Evolutionary conservation across 2,113 vertebrate genomes (phyloP).

Genomic region (Boulengeromyrus knoepffleri): DNA sequence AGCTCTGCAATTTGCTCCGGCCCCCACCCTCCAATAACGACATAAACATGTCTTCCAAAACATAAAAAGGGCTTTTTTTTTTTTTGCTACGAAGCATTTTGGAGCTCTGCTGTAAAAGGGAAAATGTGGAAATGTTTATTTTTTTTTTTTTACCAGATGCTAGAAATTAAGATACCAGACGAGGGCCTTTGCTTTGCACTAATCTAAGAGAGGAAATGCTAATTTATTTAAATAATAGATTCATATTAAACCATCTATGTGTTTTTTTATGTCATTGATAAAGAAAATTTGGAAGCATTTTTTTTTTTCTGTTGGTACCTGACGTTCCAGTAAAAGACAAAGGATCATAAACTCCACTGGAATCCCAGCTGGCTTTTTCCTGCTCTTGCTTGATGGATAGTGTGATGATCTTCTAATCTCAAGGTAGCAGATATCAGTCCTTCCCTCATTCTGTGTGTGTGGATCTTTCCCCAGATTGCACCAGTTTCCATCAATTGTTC

Average conservation of each 20-base stretch:
- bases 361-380: not conserved
- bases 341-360: not conserved
- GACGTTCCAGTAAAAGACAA: not conserved
- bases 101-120: not conserved
- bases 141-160: not conserved
- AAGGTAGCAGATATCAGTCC: not conserved
- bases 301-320: not conserved
- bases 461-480: not conserved
- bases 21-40: not conserved
- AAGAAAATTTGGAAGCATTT: not conserved
- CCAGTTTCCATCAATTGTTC: not conserved
- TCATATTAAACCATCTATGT: constrained; percentile 4
- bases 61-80: not conserved
- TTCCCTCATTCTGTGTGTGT: not conserved
- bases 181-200: not conserved
- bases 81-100: not conserved
- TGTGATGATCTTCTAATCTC: not conserved
- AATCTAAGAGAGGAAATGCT: not conserved
- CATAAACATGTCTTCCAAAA: constrained; percentile 1
- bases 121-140: not conserved
- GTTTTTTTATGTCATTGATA: not conserved
- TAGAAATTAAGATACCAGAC: not conserved
- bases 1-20: not conserved
- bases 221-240: not conserved
- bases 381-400: not conserved